These are phyloP conservation scores for Phylloscopus trochilus DNA, from an alignment of 2,113 vertebrate genomes.

Conservation along the genomic window DNA sequence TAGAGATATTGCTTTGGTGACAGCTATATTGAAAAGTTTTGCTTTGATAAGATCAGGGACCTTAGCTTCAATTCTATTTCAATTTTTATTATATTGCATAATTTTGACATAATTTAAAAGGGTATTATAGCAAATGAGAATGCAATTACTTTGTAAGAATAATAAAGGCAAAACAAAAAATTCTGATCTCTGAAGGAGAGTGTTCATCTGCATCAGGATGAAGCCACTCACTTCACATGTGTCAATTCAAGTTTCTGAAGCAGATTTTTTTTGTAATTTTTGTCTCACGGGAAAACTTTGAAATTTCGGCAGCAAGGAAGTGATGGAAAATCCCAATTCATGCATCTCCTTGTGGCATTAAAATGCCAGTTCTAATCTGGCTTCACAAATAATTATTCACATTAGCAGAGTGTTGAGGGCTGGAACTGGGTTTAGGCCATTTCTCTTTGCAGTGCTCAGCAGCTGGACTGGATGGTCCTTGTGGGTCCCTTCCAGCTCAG, in stretches of 20 bases:
- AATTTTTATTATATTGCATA: constrained; percentile 10
- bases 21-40: constrained; percentile 24
- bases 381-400: not conserved
- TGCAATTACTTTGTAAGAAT: constrained; percentile 30
- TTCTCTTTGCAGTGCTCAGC: not conserved
- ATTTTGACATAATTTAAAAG: constrained; percentile 9
- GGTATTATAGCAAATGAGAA: not conserved
- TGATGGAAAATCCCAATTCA: not conserved
- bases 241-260: not conserved
- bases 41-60: not conserved
- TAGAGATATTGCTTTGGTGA: constrained; percentile 10
- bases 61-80: not conserved
- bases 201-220: not conserved
- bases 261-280: not conserved
- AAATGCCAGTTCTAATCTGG: not conserved
- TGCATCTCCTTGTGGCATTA: not conserved
- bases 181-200: not conserved
- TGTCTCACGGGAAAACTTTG: not conserved
- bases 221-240: not conserved
- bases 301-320: not conserved
- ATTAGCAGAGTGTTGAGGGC: not conserved
- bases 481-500: not conserved
- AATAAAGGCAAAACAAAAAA: not conserved
- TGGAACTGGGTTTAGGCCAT: not conserved
- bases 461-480: not conserved